Evolutionary conservation across 1,140 invertebrate species (phyloP).

Genomic region (Aphaenogaster ashmeadi): DNA sequence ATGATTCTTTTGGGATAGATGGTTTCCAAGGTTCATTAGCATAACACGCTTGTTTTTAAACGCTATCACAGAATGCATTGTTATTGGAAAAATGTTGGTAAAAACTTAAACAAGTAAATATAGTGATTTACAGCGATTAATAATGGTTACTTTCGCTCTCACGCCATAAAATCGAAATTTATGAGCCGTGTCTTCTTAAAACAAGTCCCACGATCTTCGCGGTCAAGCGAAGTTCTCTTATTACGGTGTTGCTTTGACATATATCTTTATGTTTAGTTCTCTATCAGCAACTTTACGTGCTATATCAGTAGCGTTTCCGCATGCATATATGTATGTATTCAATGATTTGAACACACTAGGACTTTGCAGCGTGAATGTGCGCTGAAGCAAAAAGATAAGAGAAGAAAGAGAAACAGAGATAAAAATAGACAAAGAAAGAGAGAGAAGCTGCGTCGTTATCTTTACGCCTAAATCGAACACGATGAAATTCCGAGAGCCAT

Average conservation of each 20-base stretch:
- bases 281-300: slow-evolving; percentile 21
- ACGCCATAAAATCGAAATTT: slow-evolving; percentile 34
- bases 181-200: background rate
- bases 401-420: background rate
- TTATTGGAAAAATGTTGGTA: background rate
- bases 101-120: background rate
- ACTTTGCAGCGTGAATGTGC: background rate
- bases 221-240: background rate
- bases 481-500: slow-evolving; percentile 78
- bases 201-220: slow-evolving; percentile 20
- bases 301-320: slow-evolving; percentile 8
- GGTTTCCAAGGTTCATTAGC: background rate
- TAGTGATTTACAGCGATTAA: background rate
- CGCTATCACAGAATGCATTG: background rate
- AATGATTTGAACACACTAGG: slow-evolving; percentile 27
- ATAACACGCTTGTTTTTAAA: background rate
- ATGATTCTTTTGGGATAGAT: background rate
- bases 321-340: background rate
- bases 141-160: slow-evolving; percentile 18
- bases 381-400: background rate
- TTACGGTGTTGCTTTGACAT: slow-evolving; percentile 32
- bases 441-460: slow-evolving; percentile 73
- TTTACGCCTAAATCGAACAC: slow-evolving; percentile 76
- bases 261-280: slow-evolving; percentile 28
- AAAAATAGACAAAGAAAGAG: slow-evolving; percentile 2